Base-by-base conservation (phyloP, 2,797 vertebrate species). In the Poeciliopsis presidionis region DNA sequence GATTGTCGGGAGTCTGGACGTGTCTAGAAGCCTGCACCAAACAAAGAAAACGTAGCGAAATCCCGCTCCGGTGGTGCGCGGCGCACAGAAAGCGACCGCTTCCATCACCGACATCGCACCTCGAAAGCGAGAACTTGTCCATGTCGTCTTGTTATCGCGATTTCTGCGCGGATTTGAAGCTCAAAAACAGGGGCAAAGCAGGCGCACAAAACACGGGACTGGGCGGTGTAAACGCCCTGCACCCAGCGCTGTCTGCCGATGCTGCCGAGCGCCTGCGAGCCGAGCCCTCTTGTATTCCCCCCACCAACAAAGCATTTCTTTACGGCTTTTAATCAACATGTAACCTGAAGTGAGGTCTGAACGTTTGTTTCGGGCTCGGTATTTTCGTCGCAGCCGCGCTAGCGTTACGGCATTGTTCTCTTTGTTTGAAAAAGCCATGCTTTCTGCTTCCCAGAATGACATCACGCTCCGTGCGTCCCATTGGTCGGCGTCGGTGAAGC, bases 351-450 rank as follows among this genome's bases (percentile, higher is more conserved):
- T 30, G 33, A 0, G 20, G 18, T 22, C 22, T 12, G 6, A 7
- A 7, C 20, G 2, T 11, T 0, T 7, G 83, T 73, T 41, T 53
- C 36, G 45, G 80, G 61, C 72, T 74, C 3, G 70, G 53, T 49
- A 63, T 13, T 69, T 13, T 77, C 78, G 78, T 41, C 67, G 81
- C 87, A 72, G 84, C 72, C 84, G 86, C 89, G 86, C 77, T 74
- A 78, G 79, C 92, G 71, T 90, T 89, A 87, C 53, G 91, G 96
- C 96, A 97, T 98, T 98, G 98, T 99, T 98, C 97, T 94, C 97
- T 99, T 99, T 98, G 97, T 99, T 98, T 97, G 97, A 96, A 96
- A 96, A 95, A 95, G 95, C 96, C 96, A 96, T 96, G 97, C 97
- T 96, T 96, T 95, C 94, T 93, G 96, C 96, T 96, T 96, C 95